Evolutionary conservation across 2,888 invertebrate species (phyloP).

Genomic region (Ephialtes manifestator): DNA sequence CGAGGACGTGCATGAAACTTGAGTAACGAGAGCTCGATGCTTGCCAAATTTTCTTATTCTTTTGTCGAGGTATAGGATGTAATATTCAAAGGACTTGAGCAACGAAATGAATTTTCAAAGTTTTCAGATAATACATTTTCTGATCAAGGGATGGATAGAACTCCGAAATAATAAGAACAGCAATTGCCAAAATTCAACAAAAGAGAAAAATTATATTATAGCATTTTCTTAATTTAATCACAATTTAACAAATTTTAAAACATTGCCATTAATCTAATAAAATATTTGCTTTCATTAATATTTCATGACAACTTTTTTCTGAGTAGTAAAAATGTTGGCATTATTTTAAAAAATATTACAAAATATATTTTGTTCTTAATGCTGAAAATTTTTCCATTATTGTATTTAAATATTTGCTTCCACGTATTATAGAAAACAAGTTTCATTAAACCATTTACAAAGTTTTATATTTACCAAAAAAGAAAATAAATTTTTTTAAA

Average conservation of each 20-base stretch:
- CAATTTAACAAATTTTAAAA: too few species aligned
- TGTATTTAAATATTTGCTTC: too few species aligned
- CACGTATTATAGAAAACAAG: too few species aligned
- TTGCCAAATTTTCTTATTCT: conserved; percentile 29
- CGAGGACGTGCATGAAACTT: neutral
- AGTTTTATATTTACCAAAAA: neutral
- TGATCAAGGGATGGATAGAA: neutral
- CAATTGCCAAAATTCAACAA: neutral
- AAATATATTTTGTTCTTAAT: too few species aligned
- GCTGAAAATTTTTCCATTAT: too few species aligned
- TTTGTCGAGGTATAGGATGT: neutral
- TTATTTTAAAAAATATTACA: too few species aligned
- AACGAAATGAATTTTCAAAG: neutral
- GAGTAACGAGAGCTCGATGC: conserved; percentile 3
- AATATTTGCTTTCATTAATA: too few species aligned
- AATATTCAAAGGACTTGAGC: neutral
- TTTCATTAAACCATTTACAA: too few species aligned
- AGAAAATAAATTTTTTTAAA: neutral
- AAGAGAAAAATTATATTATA: neutral
- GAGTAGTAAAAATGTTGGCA: too few species aligned
- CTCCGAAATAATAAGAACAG: neutral
- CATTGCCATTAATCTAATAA: too few species aligned
- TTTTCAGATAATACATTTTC: neutral
- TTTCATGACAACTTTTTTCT: too few species aligned
- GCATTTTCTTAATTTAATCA: too few species aligned